Conservation (phyloP, 1,140 invertebrate species). For the Galleria mellonella region DNA sequence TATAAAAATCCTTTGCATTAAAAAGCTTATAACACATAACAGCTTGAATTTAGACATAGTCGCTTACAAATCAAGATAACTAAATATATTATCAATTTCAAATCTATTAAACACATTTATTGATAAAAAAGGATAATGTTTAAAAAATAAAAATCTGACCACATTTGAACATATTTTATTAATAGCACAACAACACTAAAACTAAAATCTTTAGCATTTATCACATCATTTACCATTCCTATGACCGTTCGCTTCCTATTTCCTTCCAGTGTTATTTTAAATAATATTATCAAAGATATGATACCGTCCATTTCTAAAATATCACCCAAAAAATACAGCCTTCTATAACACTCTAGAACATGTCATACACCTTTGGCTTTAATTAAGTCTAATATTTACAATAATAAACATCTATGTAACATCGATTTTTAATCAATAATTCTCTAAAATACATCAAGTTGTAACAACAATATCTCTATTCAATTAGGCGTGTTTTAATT, state of each 20-base stretch:
- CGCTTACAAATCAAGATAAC: no score
- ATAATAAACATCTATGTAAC: slow-evolving; percentile 74
- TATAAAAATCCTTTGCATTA: no score
- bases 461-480: slow-evolving; percentile 62
- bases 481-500: slow-evolving; percentile 59
- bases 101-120: no score
- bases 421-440: slow-evolving; percentile 73
- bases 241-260: slow-evolving; percentile 28
- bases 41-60: no score
- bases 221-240: slow-evolving; percentile 61
- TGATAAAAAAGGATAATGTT: no score
- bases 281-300: slow-evolving; percentile 68
- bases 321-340: slow-evolving; percentile 73
- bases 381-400: slow-evolving; percentile 61
- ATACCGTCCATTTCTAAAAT: slow-evolving; percentile 60
- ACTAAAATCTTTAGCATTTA: slow-evolving; percentile 55
- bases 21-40: no score
- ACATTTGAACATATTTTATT: slow-evolving; percentile 72
- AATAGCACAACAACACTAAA: slow-evolving; percentile 73
- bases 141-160: slow-evolving; percentile 34
- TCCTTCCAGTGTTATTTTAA: slow-evolving; percentile 27
- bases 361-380: slow-evolving; percentile 43
- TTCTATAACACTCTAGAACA: slow-evolving; percentile 66
- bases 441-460: slow-evolving; percentile 72
- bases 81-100: no score